Percentiles rank a stretch among this genome's conserved stretches.
These are phyloP conservation scores for Anarsia innoxiella DNA, from an alignment of 2,888 invertebrate genomes.

Conservation along the genomic window DNA sequence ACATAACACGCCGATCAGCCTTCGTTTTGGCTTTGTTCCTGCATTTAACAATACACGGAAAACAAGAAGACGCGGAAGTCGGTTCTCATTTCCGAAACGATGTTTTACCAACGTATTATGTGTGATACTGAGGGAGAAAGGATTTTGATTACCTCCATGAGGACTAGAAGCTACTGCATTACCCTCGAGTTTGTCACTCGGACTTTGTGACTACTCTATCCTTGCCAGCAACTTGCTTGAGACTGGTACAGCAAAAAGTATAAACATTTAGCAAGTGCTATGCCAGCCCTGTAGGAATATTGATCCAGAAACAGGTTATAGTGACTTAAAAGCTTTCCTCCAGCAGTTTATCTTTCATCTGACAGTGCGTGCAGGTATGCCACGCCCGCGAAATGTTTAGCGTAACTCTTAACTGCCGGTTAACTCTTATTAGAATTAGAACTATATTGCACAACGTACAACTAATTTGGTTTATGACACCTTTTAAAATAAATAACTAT, in stretches of 20 bases:
- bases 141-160: no score
- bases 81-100: conserved; percentile 1
- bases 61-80: conserved; percentile 8
- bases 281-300: no score
- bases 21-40: conserved; percentile 6
- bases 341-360: conserved; percentile 32
- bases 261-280: no score
- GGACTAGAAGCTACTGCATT: no score
- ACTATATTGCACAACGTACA: conserved; percentile 14
- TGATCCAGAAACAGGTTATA: conserved; percentile 13
- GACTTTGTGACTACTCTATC: no score
- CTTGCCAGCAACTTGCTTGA: no score
- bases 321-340: conserved; percentile 23
- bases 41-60: conserved; percentile 10
- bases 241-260: no score
- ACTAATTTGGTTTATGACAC: conserved; percentile 12
- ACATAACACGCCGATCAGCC: conserved; percentile 5
- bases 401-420: conserved; percentile 15
- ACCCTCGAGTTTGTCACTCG: no score
- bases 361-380: conserved; percentile 29
- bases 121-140: no score
- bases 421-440: conserved; percentile 18
- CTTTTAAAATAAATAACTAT: conserved; percentile 3
- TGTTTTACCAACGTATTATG: no score
- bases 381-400: conserved; percentile 26